Evolutionary conservation across 2,113 vertebrate species (phyloP).

Genomic region (Sceloporus tristichus): DNA sequence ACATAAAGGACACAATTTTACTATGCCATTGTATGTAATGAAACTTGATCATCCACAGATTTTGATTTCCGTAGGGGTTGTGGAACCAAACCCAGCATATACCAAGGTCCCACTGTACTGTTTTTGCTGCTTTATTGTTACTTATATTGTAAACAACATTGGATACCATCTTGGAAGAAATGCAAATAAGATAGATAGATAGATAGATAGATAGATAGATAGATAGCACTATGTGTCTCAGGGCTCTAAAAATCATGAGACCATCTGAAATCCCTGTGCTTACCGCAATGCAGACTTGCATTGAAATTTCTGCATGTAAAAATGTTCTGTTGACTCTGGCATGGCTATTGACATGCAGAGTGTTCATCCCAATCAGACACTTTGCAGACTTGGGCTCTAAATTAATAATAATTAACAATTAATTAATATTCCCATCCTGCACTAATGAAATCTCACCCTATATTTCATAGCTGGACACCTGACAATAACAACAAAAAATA

Average conservation of each 20-base stretch:
- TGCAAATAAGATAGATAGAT: too few species aligned
- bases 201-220: too few species aligned
- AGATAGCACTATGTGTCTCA: not conserved
- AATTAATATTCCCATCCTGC: constrained; percentile 66
- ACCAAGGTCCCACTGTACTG: too few species aligned
- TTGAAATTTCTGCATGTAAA: constrained; percentile 5
- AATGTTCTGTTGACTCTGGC: constrained; percentile 4
- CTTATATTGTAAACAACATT: too few species aligned
- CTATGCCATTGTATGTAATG: too few species aligned
- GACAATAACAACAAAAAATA: rapidly evolving
- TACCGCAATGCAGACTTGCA: not conserved
- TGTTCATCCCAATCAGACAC: constrained; percentile 16
- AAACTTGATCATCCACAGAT: too few species aligned
- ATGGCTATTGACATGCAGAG: constrained; percentile 21
- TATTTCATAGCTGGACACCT: constrained; percentile 42
- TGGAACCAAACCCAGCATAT: too few species aligned
- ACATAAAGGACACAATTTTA: too few species aligned
- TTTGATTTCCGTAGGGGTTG: too few species aligned
- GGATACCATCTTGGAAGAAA: too few species aligned
- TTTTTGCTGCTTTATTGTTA: too few species aligned
- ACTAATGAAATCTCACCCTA: constrained; percentile 49
- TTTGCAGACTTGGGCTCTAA: constrained; percentile 43
- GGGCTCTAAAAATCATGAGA: not conserved
- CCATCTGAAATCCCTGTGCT: not conserved
- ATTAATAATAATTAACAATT: constrained; percentile 63